These are phyloP conservation scores for Tiliacea aurago DNA, from an alignment of 2,888 invertebrate species.

Conservation along the genomic window DNA sequence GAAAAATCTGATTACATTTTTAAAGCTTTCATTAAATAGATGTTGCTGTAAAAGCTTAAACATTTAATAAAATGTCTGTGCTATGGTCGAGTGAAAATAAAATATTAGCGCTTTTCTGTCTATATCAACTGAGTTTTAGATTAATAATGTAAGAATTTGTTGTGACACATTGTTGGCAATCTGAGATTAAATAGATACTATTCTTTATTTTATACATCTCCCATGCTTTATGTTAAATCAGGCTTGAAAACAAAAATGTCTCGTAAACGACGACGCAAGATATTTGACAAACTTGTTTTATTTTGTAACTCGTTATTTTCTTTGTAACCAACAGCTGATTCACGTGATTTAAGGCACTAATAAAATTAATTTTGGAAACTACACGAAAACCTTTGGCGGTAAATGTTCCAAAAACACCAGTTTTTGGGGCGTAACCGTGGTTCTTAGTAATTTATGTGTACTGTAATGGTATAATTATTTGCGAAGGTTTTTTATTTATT, in stretches of 20 bases:
- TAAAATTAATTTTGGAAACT: constrained; percentile 46
- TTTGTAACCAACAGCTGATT: constrained; percentile 34
- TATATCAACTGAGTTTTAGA: constrained; percentile 49
- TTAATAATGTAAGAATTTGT: constrained; percentile 54
- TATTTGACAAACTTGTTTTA: constrained; percentile 43
- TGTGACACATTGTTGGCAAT: constrained; percentile 61
- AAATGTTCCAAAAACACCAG: constrained; percentile 43
- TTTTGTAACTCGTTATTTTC: constrained; percentile 24
- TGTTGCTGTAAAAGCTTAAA: constrained; percentile 34
- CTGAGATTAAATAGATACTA: constrained; percentile 44
- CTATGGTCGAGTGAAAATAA: constrained; percentile 41
- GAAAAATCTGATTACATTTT: constrained; percentile 22
- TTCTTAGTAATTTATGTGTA: constrained; percentile 60
- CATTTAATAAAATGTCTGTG: constrained; percentile 33
- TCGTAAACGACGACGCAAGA: constrained; percentile 29
- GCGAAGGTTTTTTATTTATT: constrained; percentile 60
- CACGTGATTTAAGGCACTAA: constrained; percentile 51
- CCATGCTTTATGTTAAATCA: constrained; percentile 40
- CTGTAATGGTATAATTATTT: constrained; percentile 63
- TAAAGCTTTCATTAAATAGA: constrained; percentile 36
- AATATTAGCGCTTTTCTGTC: constrained; percentile 42
- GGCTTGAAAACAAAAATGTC: constrained; percentile 39
- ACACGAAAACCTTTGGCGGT: constrained; percentile 23
- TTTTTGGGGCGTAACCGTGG: constrained; percentile 49
- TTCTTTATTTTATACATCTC: constrained; percentile 39